These are phyloP conservation scores for Archocentrus centrarchus DNA, from an alignment of 2,113 vertebrate genomes.

Conservation along the genomic window DNA sequence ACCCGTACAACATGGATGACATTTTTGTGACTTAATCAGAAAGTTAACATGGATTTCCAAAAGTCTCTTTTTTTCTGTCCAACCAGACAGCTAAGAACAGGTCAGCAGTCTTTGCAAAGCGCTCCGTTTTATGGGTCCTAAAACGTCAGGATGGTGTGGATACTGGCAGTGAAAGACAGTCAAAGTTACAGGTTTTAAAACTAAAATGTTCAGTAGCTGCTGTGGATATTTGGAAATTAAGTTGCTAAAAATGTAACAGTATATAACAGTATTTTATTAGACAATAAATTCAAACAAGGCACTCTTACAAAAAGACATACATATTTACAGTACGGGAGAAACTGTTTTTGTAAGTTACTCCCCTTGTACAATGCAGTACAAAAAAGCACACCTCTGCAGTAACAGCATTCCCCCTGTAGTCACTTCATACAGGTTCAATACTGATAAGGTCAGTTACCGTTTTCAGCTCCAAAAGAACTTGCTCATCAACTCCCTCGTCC, in stretches of 20 bases:
- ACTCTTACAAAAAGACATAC: neutral
- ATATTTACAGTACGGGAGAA: no score
- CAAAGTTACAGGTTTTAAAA: no score
- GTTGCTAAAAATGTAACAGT: no score
- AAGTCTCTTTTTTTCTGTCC: neutral
- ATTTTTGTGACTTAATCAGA: neutral
- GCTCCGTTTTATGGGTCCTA: neutral
- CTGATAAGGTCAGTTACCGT: constrained; percentile 82
- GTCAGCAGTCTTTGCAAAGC: neutral
- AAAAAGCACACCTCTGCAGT: neutral
- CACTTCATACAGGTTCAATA: neutral
- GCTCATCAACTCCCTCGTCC: constrained; percentile 98
- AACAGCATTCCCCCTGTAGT: neutral
- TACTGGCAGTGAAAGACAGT: no score
- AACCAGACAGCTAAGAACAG: neutral
- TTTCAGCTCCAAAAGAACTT: constrained; percentile 96
- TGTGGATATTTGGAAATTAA: no score
- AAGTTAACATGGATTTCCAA: neutral
- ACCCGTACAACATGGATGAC: neutral
- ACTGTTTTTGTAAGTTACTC: no score
- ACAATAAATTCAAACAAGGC: neutral
- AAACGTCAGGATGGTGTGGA: no score
- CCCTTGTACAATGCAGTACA: accelerated
- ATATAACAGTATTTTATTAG: no score
- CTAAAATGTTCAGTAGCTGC: no score